These are phyloP conservation scores for Busseola fusca DNA, from an alignment of 2,888 invertebrate genomes.

Conservation along the genomic window DNA sequence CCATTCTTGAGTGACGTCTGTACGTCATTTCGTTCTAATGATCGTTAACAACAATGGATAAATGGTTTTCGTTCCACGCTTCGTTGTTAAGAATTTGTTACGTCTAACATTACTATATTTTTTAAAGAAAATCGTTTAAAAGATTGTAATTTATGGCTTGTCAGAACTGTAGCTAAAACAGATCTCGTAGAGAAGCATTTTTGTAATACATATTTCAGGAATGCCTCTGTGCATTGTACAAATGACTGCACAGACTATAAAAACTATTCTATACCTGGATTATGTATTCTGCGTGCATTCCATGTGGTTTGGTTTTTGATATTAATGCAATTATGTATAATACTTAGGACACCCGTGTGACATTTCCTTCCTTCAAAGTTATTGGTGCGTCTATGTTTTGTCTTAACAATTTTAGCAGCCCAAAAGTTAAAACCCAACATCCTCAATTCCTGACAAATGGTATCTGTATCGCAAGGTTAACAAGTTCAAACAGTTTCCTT, in stretches of 20 bases:
- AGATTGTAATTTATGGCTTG: slow-evolving; percentile 27
- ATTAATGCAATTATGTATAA: background rate
- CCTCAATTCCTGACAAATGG: slow-evolving; percentile 42
- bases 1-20: slow-evolving; percentile 44
- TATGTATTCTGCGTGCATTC: background rate
- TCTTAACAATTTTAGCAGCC: slow-evolving; percentile 12
- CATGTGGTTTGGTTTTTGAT: background rate
- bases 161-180: slow-evolving; percentile 31
- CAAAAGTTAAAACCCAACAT: slow-evolving; percentile 36
- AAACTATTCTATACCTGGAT: background rate
- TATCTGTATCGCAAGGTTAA: slow-evolving; percentile 55
- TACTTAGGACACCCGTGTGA: background rate
- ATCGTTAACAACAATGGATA: slow-evolving; percentile 52
- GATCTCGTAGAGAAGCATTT: slow-evolving; percentile 2
- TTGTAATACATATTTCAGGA: background rate
- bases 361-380: slow-evolving; percentile 16
- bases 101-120: slow-evolving; percentile 39
- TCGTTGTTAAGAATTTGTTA: slow-evolving; percentile 47
- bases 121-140: slow-evolving; percentile 24
- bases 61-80: slow-evolving; percentile 48
- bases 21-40: slow-evolving; percentile 54
- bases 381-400: slow-evolving; percentile 5
- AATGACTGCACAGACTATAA: background rate
- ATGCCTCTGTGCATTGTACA: background rate
- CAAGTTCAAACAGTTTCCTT: slow-evolving; percentile 59